A percentile compares a stretch with the other conserved stretches of the same genome.
Evolutionary conservation across 2,888 invertebrate species (phyloP).

Genomic region (Agrochola lota): DNA sequence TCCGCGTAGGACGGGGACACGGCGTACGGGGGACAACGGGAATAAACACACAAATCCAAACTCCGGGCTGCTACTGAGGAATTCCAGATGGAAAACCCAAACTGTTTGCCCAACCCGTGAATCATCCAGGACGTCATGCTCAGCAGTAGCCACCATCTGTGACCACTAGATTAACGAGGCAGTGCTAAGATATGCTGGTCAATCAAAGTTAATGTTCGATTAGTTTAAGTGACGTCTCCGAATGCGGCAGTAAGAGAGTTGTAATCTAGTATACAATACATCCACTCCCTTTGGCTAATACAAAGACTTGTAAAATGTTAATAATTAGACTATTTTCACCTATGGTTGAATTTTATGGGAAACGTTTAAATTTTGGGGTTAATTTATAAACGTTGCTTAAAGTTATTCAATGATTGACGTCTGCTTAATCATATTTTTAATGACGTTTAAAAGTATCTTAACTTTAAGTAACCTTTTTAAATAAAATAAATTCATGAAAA

Average conservation of each 20-base stretch:
- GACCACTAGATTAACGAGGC: not conserved
- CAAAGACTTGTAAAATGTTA: conserved; percentile 15
- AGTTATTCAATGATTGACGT: not conserved
- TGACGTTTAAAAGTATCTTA: not conserved
- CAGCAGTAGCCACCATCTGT: not conserved
- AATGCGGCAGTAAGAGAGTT: conserved; percentile 34
- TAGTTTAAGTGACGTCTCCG: conserved; percentile 6
- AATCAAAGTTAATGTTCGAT: not conserved
- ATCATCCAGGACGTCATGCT: not conserved
- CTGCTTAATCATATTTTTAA: not conserved
- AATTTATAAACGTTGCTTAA: conserved; percentile 5
- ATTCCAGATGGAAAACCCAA: too few relatives aligned
- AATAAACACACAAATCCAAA: too few relatives aligned
- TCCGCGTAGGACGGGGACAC: too few relatives aligned
- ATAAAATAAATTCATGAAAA: not conserved
- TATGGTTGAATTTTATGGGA: conserved; percentile 17
- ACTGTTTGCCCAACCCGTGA: not conserved
- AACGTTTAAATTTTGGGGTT: not conserved
- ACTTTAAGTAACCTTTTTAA: not conserved
- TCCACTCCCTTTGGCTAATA: conserved; percentile 60
- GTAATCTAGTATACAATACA: conserved; percentile 43
- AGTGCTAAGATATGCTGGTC: not conserved
- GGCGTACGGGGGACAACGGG: too few relatives aligned
- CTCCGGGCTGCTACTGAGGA: not conserved
- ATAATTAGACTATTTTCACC: conserved; percentile 16